Base-by-base conservation (phyloP, 2,797 vertebrate genomes). In the Danio jaintianensis region DNA sequence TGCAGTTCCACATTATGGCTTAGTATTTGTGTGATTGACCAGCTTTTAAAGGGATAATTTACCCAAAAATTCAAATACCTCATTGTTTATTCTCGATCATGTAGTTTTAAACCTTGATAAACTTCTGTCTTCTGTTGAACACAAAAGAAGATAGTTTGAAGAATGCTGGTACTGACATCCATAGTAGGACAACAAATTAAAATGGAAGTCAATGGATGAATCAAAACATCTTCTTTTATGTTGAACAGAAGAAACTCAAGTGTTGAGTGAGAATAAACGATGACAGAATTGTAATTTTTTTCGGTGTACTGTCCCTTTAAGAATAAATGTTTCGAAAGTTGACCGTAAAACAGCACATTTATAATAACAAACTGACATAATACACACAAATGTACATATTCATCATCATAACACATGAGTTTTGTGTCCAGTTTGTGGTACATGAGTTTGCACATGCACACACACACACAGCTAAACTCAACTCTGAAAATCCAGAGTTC, bases 351-450 rank as follows among this genome's bases (percentile, higher is more conserved):
- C 75, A 59, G 40, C 20, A 78, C 16, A 59, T 20, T 36, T 47
- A 68, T n/a, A 58, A 58, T 15, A 48, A 36, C 42, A 58, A 47
- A 42, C 50, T 58, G 16, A 56, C 10, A 47, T 55, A 43, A 53
- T 66, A 48, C 67, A 59, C 15, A 78, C 40, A 58, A 48, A 78
- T 58, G 64, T 68, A 68, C 75, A 78, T 47, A 48, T 68, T 78
- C 15, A 64, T 45, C 11, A 58, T 22, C 6, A 55, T 13, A 47
- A 47, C 45, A 62, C n/a, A 22, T 6, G 10, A 11, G 20, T 45
- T 56, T 66, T 38, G 40, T 45, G 52, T 7, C 52, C 22, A 18
- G 8, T 48, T 58, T 22, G 29, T 45, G 15, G 15, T 29, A 29
- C 6, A 16, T 0, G n/a, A 22, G 38, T 53, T 43, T n/a, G 61